These are phyloP conservation scores for Clinocottus analis DNA, from an alignment of 2,113 vertebrate genomes.

Conservation along the genomic window DNA sequence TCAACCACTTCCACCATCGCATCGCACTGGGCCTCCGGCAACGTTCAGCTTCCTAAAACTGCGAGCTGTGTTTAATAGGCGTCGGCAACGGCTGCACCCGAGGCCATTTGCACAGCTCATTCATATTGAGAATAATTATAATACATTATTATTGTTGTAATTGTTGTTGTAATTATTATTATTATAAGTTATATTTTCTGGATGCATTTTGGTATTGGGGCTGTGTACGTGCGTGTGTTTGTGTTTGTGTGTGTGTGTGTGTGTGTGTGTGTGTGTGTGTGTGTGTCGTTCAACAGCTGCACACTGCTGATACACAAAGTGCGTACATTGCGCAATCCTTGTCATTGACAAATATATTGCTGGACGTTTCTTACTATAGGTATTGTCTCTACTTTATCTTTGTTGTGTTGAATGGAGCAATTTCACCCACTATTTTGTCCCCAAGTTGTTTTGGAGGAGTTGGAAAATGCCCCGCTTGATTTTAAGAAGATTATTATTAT, in stretches of 20 bases:
- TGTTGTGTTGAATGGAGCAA: not conserved
- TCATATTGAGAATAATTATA: conserved; percentile 22
- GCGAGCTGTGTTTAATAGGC: conserved; percentile 56
- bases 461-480: conserved; percentile 8
- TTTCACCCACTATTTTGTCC: not conserved
- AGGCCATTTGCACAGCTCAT: conserved; percentile 29
- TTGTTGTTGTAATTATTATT: conserved; percentile 38
- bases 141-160: conserved; percentile 33
- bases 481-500: not conserved
- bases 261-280: too few relatives aligned
- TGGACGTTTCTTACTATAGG: not conserved
- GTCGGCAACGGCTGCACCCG: conserved; percentile 43
- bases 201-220: not conserved
- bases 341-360: not conserved
- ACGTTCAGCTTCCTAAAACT: conserved; percentile 48
- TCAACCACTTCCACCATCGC: conserved; percentile 62
- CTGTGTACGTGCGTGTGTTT: not conserved
- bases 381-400: not conserved
- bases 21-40: conserved; percentile 62
- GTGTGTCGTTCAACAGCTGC: not conserved
- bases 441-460: conserved; percentile 13
- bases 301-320: not conserved
- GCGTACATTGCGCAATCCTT: not conserved
- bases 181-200: not conserved
- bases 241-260: not conserved